Evolutionary conservation across 2,797 vertebrate species (phyloP).

Genomic region (Sebastes hubbsi): DNA sequence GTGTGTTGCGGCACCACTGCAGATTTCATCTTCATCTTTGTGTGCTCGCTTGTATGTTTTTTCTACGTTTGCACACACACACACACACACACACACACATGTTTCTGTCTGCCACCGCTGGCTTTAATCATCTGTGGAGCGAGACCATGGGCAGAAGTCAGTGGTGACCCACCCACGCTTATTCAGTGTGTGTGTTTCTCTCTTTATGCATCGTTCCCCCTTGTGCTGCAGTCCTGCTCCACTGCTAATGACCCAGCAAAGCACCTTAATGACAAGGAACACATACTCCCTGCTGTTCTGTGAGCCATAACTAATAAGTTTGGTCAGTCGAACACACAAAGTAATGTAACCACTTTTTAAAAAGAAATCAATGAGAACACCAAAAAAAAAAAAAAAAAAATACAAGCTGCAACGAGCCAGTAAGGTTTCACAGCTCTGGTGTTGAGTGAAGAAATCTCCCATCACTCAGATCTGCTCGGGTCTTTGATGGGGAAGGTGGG

Average conservation of each 20-base stretch:
- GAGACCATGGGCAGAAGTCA: conserved; percentile 73
- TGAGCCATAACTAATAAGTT: conserved; percentile 69
- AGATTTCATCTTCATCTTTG: conserved; percentile 41
- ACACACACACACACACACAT: neutral
- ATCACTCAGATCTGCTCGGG: conserved; percentile 57
- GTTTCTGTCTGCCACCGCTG: conserved; percentile 55
- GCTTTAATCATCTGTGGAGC: conserved; percentile 83
- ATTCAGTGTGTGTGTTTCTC: conserved; percentile 20
- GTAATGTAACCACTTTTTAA: conserved; percentile 36
- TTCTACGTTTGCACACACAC: conserved; percentile 2
- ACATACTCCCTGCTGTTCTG: conserved; percentile 63
- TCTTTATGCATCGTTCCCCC: conserved; percentile 32
- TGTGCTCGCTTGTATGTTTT: conserved; percentile 26
- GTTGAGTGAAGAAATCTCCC: conserved; percentile 46
- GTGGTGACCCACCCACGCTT: conserved; percentile 74
- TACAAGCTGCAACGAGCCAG: conserved; percentile 33
- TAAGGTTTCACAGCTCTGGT: conserved; percentile 35
- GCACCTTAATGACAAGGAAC: conserved; percentile 78
- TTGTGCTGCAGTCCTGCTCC: conserved; percentile 54
- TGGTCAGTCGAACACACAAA: conserved; percentile 63
- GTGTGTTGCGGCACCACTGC: conserved; percentile 28
- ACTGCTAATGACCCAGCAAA: conserved; percentile 72
- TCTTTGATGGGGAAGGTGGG: conserved; percentile 59
- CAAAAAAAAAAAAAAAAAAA: conserved; percentile 9
- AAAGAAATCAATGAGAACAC: conserved; percentile 46